Base-by-base conservation (phyloP, 92 coral and sea anemone genomes). In the Muricea muricata region DNA sequence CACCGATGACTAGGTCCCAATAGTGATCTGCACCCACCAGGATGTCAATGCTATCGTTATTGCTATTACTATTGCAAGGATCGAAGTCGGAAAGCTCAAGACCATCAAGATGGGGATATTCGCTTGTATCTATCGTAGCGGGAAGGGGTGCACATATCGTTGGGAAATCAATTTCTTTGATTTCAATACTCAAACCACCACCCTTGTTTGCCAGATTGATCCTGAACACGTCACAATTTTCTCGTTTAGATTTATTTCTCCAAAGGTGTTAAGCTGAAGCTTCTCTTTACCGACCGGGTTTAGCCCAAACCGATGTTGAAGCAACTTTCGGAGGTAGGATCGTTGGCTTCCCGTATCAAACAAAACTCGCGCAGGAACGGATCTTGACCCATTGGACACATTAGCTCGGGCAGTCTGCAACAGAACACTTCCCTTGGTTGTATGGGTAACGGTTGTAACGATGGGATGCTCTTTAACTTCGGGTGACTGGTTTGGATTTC, bases 401-500 rank as follows among this genome's bases (percentile, higher is more conserved):
- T 34, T 70, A 33, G 77, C 77, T 70, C 77, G 34, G 77, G 77
- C 77, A 21, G 77, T 70, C 52, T 70, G 77, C 52, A 70, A 37
- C 77, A 70, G 52, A 29, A 70, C 50, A 37, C 77, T 70, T 17
- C 77, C 77, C 24, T 70, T 70, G 50, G 3, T n/a, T 0, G 48
- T 70, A 34, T 39, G 77, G n/a, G n/a, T n/a, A n/a, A n/a, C n/a
- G n/a, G n/a, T n/a, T n/a, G n/a, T n/a, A 23, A 54, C 39, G 17
- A 54, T 70, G 52, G 77, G 52, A 70, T 25, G 48, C 26, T 70
- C 39, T 39, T 50, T 33, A 39, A 4, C 77, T 70, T 70, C 77
- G 7, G 20, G 46, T 33, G 17, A 50, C 50, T 24, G 7, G 34
- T 40, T 54, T 11, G 77, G n/a, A 39, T 70, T 70, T 33, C 7